Evolutionary conservation across 2,113 vertebrate species (phyloP), one percentile per base, ranked within the genome.

Genomic region (Pituophis catenifer): DNA sequence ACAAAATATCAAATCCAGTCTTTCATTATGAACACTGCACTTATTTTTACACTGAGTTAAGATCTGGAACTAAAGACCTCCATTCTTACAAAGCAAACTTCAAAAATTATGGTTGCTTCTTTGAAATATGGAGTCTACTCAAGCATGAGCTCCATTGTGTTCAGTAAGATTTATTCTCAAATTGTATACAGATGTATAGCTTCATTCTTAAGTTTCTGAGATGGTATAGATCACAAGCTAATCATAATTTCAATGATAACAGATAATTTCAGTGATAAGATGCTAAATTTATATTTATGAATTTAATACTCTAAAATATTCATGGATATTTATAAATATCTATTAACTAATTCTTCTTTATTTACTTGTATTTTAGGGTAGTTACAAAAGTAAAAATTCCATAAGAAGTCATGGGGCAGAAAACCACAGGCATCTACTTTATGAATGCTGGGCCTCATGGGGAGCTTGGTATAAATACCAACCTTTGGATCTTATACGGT

Each of bases 381-480:
- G 98, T 97, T 99, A 99, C 95, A 98, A 98, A 97, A 99, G 99
- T 97, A 99, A 98, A 96, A 99, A 99, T 96, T 98, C 99, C 8
- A 98, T 99, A 96, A 97, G 97, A 96, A 99, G 98, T 5, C 99
- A 99, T 0, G 98, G 99, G 92, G 98, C 98, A 10, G 98, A 99
- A 94, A 99, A 99, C 98, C 98, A 99, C 94, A 98, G 99, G 87
- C 99, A 99, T 94, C 97, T 98, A 24, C 98, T 99, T 29, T 99
- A 99, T 1, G 98, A 98, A 92, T 98, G 98, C 94, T 99, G 99
- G 99, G 99, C 99, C 59, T 99, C 98, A 96, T 99, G 99, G 98
- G 97, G 98, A 3, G 98, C 99, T 62, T 99, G 99, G 98, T 99
- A 99, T 97, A 99, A 99, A 95, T 99, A 99, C 96, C 99, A 99